Conservation (phyloP, 2,113 vertebrate genomes). For the Percopsis transmontana region DNA sequence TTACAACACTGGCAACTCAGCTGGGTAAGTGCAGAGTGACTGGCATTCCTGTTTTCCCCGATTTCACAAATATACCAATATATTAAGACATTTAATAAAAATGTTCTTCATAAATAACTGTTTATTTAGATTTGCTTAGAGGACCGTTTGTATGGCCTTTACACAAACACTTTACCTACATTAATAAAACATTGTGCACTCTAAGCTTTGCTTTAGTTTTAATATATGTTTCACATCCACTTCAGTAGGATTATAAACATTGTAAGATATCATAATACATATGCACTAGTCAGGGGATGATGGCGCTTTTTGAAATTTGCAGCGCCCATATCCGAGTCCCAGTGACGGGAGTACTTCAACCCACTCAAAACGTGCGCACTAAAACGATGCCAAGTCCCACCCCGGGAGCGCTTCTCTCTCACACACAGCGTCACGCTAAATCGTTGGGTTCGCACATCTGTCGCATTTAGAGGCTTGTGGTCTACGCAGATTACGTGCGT, state of each 20-base stretch:
- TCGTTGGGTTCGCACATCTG: conserved; percentile 1
- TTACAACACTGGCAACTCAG: conserved; percentile 6
- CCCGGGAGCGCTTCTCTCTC: neutral
- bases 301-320: conserved; percentile 4
- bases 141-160: neutral
- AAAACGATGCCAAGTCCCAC: conserved; percentile 1
- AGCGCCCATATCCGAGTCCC: neutral
- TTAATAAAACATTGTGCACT: neutral
- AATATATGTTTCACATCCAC: neutral
- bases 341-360: conserved; percentile 9
- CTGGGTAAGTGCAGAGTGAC: neutral
- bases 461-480: conserved; percentile 3
- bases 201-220: neutral
- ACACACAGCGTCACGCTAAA: neutral
- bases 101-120: neutral
- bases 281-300: neutral
- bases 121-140: neutral
- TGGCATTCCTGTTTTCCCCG: neutral
- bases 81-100: too few species aligned
- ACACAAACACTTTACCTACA: neutral
- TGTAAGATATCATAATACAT: conserved; percentile 25
- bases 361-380: neutral
- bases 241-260: neutral
- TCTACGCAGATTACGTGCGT: neutral
- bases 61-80: neutral